Conservation (phyloP, 2,888 invertebrate species). For the Synanthedon tipuliformis region DNA sequence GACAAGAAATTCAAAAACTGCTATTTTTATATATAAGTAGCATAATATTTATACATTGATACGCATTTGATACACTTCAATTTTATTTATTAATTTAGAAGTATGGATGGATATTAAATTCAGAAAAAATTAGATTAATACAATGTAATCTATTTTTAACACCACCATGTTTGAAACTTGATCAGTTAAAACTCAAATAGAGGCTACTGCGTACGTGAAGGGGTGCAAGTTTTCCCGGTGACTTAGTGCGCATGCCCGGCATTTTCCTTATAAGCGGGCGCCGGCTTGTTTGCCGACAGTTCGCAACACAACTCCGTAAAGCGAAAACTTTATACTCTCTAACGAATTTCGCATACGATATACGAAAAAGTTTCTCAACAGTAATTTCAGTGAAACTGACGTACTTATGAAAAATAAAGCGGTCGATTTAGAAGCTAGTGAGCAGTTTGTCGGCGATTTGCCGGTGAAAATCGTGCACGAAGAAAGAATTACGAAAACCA, state of each 20-base stretch:
- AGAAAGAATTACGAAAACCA: slow-evolving; percentile 26
- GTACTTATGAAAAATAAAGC: slow-evolving; percentile 54
- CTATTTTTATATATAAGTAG: too few species aligned
- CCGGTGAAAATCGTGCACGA: slow-evolving; percentile 33
- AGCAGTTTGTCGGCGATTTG: slow-evolving; percentile 41
- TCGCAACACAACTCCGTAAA: slow-evolving; percentile 33
- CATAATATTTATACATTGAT: too few species aligned
- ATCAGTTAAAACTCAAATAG: too few species aligned
- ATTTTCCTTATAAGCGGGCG: slow-evolving; percentile 33
- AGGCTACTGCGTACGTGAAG: slow-evolving; percentile 22
- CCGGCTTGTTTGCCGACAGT: slow-evolving; percentile 31
- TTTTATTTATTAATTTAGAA: too few species aligned
- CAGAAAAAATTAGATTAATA: too few species aligned
- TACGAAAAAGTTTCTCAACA: slow-evolving; percentile 43
- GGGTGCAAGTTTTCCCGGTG: slow-evolving; percentile 21
- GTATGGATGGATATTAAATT: too few species aligned
- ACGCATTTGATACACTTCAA: too few species aligned
- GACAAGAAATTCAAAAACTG: too few species aligned
- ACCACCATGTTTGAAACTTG: too few species aligned
- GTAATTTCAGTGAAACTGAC: slow-evolving; percentile 20
- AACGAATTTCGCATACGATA: slow-evolving; percentile 17
- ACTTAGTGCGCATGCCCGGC: slow-evolving; percentile 37
- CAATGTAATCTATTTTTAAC: too few species aligned
- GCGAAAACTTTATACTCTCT: slow-evolving; percentile 22
- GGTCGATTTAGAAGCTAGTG: slow-evolving; percentile 40